phyloP scores from a whole-genome alignment of 2,113 vertebrate species.

The Chunga burmeisteri region DNA sequence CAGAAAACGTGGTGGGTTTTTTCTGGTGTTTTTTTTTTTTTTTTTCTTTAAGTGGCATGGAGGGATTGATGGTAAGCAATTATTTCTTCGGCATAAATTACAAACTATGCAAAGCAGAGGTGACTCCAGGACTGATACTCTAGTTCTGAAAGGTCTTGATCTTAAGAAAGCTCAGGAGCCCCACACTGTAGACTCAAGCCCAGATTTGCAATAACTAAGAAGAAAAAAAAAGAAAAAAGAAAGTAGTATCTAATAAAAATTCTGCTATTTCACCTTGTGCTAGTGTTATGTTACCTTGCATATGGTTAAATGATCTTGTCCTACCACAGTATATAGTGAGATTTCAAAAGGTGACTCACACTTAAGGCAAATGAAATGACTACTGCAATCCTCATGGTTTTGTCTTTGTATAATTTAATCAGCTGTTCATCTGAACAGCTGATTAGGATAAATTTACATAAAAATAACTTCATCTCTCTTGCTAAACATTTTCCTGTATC shows the following conservation, averaged over 20 bases:
- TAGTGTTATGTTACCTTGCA: neutral
- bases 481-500: neutral
- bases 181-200: neutral
- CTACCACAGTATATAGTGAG: neutral
- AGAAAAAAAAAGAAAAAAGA: neutral
- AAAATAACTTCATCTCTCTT: neutral
- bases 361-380: neutral
- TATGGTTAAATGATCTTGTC: neutral
- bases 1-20: neutral
- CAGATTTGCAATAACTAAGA: neutral
- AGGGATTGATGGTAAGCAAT: neutral
- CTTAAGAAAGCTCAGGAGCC: neutral
- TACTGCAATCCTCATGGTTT: neutral
- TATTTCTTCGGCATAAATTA: neutral
- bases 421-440: slow-evolving; percentile 27
- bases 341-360: slow-evolving; percentile 4
- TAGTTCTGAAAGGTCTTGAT: neutral
- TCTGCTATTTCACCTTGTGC: neutral
- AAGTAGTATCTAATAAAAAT: neutral
- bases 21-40: neutral
- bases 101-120: neutral
- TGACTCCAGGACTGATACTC: neutral
- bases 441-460: neutral
- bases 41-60: neutral
- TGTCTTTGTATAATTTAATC: neutral